These are phyloP conservation scores for Neolamprologus sp. DNA, from an alignment of 2,113 vertebrate species.

Conservation along the genomic window DNA sequence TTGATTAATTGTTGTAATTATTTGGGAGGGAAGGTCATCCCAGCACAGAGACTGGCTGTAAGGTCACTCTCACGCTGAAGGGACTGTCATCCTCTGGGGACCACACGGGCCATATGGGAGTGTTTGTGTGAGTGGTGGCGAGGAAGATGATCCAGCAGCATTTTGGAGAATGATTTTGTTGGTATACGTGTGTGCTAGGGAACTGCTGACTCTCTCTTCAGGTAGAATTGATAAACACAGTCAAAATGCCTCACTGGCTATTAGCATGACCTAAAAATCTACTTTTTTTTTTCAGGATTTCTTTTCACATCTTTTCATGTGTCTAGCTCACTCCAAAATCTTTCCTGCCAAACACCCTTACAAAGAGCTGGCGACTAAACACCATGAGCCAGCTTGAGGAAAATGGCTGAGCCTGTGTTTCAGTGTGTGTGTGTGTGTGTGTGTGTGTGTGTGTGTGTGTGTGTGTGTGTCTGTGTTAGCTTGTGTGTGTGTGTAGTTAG, in stretches of 20 bases:
- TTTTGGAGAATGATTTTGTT: not conserved
- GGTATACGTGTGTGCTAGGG: not conserved
- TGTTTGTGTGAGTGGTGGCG: not conserved
- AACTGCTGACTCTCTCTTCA: conserved; percentile 24
- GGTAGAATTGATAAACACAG: conserved; percentile 2
- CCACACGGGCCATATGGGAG: conserved; percentile 28
- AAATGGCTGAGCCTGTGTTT: conserved; percentile 37
- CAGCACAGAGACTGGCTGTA: conserved; percentile 52
- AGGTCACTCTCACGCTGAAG: conserved; percentile 62
- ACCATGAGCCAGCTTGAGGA: conserved; percentile 58
- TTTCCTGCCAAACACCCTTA: conserved; percentile 56
- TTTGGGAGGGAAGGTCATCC: conserved; percentile 67
- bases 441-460: not conserved
- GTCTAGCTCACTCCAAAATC: conserved; percentile 40
- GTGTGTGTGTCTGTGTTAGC: not conserved
- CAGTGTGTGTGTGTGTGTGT: not conserved
- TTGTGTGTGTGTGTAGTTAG: conserved; percentile 25
- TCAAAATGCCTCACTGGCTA: conserved; percentile 32
- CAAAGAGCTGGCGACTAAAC: conserved; percentile 65
- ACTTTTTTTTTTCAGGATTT: conserved; percentile 27
- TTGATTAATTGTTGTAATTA: conserved; percentile 77
- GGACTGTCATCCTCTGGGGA: conserved; percentile 41
- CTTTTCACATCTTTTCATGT: conserved; percentile 36
- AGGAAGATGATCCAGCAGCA: not conserved
- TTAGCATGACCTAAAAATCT: conserved; percentile 30